Percentiles rank a stretch among this genome's conserved stretches.
These are phyloP conservation scores for Aplidium turbinatum DNA, from an alignment of 23 tunicate genomes.

Conservation along the genomic window DNA sequence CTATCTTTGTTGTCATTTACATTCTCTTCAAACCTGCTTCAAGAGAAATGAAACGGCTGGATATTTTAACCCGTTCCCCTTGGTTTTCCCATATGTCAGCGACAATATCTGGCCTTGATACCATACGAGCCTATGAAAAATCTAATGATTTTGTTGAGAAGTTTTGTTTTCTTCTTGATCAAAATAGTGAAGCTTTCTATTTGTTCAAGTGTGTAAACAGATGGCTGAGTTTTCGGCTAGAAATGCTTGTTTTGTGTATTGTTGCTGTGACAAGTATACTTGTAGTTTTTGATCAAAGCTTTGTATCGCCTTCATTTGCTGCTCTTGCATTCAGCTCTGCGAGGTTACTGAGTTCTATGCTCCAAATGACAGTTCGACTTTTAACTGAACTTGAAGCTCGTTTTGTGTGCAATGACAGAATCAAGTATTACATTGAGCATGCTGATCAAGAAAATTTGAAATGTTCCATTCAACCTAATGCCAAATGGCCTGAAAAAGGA, in stretches of 20 bases:
- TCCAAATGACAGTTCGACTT: conserved; percentile 70
- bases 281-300: conserved; percentile 32
- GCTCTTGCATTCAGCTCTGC: conserved; percentile 68
- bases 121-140: conserved; percentile 62
- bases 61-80: conserved; percentile 73
- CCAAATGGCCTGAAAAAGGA: conserved; percentile 67
- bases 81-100: conserved; percentile 80
- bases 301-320: conserved; percentile 61
- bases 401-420: conserved; percentile 70
- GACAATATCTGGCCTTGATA: conserved; percentile 52
- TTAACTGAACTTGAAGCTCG: conserved; percentile 66
- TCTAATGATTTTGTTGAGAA: conserved; percentile 35
- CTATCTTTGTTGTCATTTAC: conserved; percentile 40
- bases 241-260: conserved; percentile 35
- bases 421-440: conserved; percentile 60
- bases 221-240: conserved; percentile 71
- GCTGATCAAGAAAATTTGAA: conserved; percentile 63
- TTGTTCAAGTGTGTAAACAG: conserved; percentile 72
- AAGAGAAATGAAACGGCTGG: conserved; percentile 67
- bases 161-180: conserved; percentile 49
- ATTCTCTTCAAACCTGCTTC: conserved; percentile 70
- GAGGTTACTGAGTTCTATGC: conserved; percentile 52
- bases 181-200: conserved; percentile 57
- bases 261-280: conserved; percentile 43
- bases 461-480: not conserved